A percentile compares a stretch with the other conserved stretches of the same genome.
These are phyloP conservation scores for Pterostichus niger DNA, from an alignment of 2,888 invertebrate genomes.

Conservation along the genomic window DNA sequence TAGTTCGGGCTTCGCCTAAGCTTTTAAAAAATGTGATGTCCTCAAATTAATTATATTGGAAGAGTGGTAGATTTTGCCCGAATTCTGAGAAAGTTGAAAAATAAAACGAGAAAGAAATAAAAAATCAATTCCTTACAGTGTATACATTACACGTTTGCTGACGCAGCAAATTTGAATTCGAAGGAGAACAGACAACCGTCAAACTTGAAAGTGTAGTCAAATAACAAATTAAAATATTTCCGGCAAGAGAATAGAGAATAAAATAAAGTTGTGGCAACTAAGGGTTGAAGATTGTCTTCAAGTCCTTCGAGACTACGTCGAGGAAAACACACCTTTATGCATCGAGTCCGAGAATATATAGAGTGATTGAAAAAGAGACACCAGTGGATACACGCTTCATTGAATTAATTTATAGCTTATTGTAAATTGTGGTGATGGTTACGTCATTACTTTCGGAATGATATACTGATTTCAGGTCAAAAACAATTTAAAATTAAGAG, in stretches of 20 bases:
- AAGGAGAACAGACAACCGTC: conserved; percentile 38
- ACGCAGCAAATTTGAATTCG: conserved; percentile 25
- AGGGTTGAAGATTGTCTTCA: not conserved
- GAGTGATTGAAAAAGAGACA: no score
- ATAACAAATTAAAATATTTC: conserved; percentile 55
- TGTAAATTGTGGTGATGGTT: no score
- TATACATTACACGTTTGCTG: conserved; percentile 34
- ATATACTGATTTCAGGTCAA: no score
- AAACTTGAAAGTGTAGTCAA: conserved; percentile 45
- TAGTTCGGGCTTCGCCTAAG: not conserved
- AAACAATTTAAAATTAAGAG: no score
- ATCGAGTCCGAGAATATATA: no score
- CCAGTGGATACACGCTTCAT: no score
- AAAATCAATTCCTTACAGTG: conserved; percentile 35
- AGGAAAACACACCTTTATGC: no score
- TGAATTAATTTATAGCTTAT: no score
- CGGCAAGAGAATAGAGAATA: conserved; percentile 38
- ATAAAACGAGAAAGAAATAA: conserved; percentile 28
- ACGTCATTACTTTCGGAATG: no score
- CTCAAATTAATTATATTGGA: conserved; percentile 3
- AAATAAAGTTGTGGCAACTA: conserved; percentile 39
- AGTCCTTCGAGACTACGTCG: not conserved
- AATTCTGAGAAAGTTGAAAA: not conserved
- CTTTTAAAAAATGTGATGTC: no score
- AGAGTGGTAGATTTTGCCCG: not conserved